Base-by-base conservation (phyloP, 2,797 vertebrate species). In the Vespertilio murinus region DNA sequence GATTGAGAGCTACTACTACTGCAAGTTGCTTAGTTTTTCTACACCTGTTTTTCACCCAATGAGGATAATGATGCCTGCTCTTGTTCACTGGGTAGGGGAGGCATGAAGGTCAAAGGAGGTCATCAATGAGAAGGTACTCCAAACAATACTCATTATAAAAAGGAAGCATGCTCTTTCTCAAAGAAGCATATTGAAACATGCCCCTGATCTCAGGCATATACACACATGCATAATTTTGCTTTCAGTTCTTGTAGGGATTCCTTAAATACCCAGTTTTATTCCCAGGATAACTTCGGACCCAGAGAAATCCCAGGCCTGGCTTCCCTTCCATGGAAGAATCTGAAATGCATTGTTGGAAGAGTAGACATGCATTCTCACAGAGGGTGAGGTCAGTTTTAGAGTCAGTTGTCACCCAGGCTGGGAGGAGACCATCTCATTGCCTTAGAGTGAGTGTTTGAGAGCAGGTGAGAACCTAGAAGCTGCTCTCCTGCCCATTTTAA, bases 131-230 rank as follows among this genome's bases (percentile, higher is more conserved):
- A 22, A 81, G 59, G 80, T 5, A 1, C 74, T 54, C 11, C 0
- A 1, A 85, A 52, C 35, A 42, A 47, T 30, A 59, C 0, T 7
- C 11, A 1, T 16, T 35, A 8, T 25, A 28, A 77, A 28, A 1
- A 59, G 78, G 47, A 40, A 25, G 17, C 42, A 8, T 30, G 35
- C n/a, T 54, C 30, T 54, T 79, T 33, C 47, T 79, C 56, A 35
- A 30, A 56, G 45, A 65, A 42, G 77, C 59, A 25, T 16, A 9
- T 13, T 18, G 2, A 64, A 30, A 25, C 9, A 13, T 8, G 23
- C 23, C 16, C 52, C 14, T 2, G 38, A 70, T 22, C 5, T 0
- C 22, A 14, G 2, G 11, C 8, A 10, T 2, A 1, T 2, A 7
- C 11, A 0, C 16, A 2, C 42, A 54, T 5, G 8, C 0, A 38